Evolutionary conservation across 2,797 vertebrate genomes (phyloP).

Genomic region (Bradypodion ventrale): DNA sequence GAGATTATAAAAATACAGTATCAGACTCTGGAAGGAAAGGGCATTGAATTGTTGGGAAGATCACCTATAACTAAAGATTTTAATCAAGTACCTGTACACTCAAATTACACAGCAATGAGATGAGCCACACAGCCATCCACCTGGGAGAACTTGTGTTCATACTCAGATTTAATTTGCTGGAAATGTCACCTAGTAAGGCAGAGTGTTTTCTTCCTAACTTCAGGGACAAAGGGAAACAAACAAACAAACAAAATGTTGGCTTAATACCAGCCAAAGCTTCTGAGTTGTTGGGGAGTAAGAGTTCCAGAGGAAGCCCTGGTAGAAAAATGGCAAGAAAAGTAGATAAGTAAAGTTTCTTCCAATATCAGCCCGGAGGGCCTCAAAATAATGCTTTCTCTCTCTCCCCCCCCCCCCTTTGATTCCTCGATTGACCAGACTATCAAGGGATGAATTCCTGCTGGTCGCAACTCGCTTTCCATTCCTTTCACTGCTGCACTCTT

Average conservation of each 20-base stretch:
- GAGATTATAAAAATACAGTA: slow-evolving; percentile 49
- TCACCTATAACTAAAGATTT: slow-evolving; percentile 41
- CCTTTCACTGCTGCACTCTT: too few species aligned
- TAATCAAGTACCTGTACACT: slow-evolving; percentile 47
- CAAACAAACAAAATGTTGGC: background rate
- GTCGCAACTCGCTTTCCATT: too few species aligned
- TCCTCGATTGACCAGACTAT: too few species aligned
- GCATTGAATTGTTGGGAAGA: slow-evolving; percentile 14
- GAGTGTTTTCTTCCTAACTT: slow-evolving; percentile 10
- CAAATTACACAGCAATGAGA: slow-evolving; percentile 18
- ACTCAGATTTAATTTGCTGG: slow-evolving; percentile 38
- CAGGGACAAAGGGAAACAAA: slow-evolving; percentile 5
- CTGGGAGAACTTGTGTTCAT: slow-evolving; percentile 26
- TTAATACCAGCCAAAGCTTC: background rate
- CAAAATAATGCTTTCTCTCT: background rate
- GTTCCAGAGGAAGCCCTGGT: background rate
- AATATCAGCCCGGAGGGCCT: background rate
- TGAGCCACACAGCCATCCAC: slow-evolving; percentile 37
- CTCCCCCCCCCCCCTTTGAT: too few species aligned
- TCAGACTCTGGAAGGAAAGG: slow-evolving; percentile 47
- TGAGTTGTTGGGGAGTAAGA: background rate
- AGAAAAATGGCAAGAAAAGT: background rate
- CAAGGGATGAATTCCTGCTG: too few species aligned
- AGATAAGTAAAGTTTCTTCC: background rate
- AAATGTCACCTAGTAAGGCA: slow-evolving; percentile 33